These are phyloP conservation scores for Brachyistius frenatus DNA, from an alignment of 2,113 vertebrate species.

Conservation along the genomic window DNA sequence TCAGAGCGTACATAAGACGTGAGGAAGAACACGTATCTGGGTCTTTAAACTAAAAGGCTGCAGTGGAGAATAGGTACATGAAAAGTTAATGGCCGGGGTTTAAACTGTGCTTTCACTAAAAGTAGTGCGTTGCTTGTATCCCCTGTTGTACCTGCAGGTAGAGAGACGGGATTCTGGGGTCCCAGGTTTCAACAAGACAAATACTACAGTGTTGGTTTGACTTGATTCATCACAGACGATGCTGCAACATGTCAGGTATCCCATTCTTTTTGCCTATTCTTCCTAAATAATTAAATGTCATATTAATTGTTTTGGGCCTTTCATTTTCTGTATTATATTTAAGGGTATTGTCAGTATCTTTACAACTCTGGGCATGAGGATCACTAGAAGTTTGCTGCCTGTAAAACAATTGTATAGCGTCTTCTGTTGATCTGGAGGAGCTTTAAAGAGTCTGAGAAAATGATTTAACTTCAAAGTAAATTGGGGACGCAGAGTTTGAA, in stretches of 20 bases:
- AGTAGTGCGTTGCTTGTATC: background rate
- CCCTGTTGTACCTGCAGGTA: background rate
- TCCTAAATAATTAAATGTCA: background rate
- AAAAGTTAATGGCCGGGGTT: slow-evolving; percentile 29
- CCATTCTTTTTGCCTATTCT: too few relatives aligned
- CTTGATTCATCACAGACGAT: background rate
- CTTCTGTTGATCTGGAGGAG: too few relatives aligned
- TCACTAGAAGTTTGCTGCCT: too few relatives aligned
- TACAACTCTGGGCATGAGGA: too few relatives aligned
- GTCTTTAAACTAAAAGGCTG: slow-evolving; percentile 24
- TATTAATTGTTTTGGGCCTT: background rate
- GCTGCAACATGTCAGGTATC: too few relatives aligned
- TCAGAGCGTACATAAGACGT: slow-evolving; percentile 18
- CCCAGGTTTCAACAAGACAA: background rate
- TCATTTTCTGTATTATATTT: background rate
- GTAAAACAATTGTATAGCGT: too few relatives aligned
- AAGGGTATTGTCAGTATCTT: too few relatives aligned
- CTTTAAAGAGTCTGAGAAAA: too few relatives aligned
- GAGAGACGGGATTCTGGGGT: too few relatives aligned
- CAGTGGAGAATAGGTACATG: background rate
- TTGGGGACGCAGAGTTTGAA: too few relatives aligned
- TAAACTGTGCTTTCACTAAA: slow-evolving; percentile 21
- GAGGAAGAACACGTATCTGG: slow-evolving; percentile 12
- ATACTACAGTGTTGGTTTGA: background rate
- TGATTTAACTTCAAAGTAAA: too few relatives aligned